Percentiles rank a stretch among this genome's conserved stretches.
Evolutionary conservation across 2,113 vertebrate genomes (phyloP).

Genomic region (Chelonoidis abingdonii): DNA sequence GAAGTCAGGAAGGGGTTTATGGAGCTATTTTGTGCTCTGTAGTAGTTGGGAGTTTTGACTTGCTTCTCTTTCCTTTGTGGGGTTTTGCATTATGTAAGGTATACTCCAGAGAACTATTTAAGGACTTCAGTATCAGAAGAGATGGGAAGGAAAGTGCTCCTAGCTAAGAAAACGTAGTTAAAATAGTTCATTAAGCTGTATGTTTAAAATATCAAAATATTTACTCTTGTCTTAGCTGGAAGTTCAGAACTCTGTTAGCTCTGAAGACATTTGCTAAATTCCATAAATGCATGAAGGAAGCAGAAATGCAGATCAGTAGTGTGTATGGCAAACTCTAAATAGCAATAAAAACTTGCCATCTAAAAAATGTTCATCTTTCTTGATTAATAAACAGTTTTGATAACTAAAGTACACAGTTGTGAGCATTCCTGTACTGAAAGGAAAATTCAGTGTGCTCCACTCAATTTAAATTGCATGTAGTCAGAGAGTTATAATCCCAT

Average conservation of each 20-base stretch:
- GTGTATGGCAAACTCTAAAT: background rate
- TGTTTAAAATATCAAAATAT: background rate
- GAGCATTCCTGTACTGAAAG: background rate
- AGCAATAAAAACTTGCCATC: conserved; percentile 20
- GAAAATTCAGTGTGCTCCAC: background rate
- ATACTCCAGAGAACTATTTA: background rate
- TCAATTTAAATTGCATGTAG: background rate
- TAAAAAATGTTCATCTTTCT: conserved; percentile 13
- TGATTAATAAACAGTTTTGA: background rate
- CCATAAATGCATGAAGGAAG: background rate
- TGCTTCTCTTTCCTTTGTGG: background rate
- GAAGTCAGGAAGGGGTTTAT: rapidly evolving
- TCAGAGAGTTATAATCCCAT: background rate
- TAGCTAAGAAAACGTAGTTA: background rate
- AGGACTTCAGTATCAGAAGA: background rate
- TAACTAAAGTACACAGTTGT: background rate
- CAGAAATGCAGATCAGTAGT: background rate
- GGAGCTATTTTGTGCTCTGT: background rate
- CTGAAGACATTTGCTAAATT: background rate
- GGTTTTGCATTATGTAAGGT: background rate
- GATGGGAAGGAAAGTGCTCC: background rate
- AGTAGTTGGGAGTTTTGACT: background rate
- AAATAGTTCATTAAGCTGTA: background rate
- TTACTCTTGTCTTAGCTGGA: background rate
- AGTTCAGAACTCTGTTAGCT: conserved; percentile 1